Percentiles rank a stretch among this genome's conserved stretches.
phyloP scores from a whole-genome alignment of 2,797 vertebrate species.

The Pseudochirops corinnae region DNA sequence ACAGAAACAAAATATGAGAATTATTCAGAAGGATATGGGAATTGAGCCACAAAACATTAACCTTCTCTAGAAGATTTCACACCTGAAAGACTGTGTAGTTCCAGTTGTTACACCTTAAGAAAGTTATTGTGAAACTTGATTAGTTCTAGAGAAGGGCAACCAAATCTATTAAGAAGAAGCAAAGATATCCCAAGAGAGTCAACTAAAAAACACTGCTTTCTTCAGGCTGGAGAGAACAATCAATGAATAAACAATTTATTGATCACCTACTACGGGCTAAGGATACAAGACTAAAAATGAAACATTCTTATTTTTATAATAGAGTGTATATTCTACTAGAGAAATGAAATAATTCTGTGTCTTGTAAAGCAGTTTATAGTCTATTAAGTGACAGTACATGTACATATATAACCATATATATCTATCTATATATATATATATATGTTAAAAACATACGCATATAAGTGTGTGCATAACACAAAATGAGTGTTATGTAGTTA shows the following conservation, averaged over 20 bases:
- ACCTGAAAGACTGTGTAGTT: neutral
- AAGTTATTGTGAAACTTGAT: neutral
- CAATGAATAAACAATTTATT: neutral
- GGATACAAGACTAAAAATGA: neutral
- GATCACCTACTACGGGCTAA: neutral
- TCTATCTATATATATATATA: no score
- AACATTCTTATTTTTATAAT: neutral
- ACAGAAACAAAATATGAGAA: neutral
- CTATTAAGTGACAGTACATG: neutral
- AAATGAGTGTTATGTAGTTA: neutral
- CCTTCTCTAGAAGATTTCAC: neutral
- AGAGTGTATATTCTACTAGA: neutral
- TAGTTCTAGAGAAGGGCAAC: neutral
- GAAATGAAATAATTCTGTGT: neutral
- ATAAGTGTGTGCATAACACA: neutral
- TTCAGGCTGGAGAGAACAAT: neutral
- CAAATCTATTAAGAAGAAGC: neutral
- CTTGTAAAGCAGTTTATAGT: neutral
- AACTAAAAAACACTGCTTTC: neutral
- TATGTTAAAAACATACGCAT: no score
- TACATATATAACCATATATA: neutral
- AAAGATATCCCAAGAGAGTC: neutral
- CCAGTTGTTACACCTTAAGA: neutral
- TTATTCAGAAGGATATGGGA: neutral
- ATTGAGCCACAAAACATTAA: neutral